A percentile compares a stretch with the other conserved stretches of the same genome.
phyloP scores from a whole-genome alignment of 23 tunicate genomes.

The Ascidia mentula region DNA sequence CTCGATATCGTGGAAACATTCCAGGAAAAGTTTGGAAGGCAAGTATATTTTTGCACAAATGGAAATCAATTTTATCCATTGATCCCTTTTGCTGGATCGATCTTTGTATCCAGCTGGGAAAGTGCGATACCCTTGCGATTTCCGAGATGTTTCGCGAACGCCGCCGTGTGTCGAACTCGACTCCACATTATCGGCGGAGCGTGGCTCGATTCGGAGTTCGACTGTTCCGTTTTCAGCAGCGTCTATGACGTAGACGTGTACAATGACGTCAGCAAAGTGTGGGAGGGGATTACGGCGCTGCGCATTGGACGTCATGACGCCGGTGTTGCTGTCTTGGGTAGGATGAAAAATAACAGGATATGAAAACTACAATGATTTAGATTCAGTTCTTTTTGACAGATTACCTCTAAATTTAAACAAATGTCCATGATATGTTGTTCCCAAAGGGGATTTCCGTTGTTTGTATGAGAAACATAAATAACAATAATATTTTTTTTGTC shows the following conservation, averaged over 20 bases:
- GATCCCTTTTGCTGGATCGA: too few species aligned
- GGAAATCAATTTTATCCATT: too few species aligned
- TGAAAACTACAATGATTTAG: too few species aligned
- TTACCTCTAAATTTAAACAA: too few species aligned
- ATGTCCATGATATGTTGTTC: too few species aligned
- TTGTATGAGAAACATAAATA: too few species aligned
- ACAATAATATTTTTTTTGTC: too few species aligned
- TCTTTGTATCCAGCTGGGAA: slow-evolving; percentile 57
- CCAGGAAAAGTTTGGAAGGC: slow-evolving; percentile 30
- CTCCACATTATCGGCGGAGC: slow-evolving; percentile 82
- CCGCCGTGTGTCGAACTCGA: slow-evolving; percentile 34
- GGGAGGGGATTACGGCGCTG: slow-evolving; percentile 84
- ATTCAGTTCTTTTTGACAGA: too few species aligned
- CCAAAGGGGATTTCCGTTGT: too few species aligned
- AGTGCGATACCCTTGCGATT: slow-evolving; percentile 56
- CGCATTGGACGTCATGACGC: slow-evolving; percentile 85
- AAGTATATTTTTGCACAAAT: too few species aligned
- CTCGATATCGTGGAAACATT: slow-evolving; percentile 73
- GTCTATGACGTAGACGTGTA: slow-evolving; percentile 85
- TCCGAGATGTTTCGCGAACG: slow-evolving; percentile 89
- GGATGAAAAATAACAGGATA: too few species aligned
- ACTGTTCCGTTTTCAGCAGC: slow-evolving; percentile 80
- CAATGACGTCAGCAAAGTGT: slow-evolving; percentile 51
- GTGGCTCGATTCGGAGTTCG: slow-evolving; percentile 85
- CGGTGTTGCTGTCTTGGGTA: slow-evolving; percentile 82